These are phyloP conservation scores for Nezara viridula DNA, from an alignment of 2,888 invertebrate species.

Conservation along the genomic window DNA sequence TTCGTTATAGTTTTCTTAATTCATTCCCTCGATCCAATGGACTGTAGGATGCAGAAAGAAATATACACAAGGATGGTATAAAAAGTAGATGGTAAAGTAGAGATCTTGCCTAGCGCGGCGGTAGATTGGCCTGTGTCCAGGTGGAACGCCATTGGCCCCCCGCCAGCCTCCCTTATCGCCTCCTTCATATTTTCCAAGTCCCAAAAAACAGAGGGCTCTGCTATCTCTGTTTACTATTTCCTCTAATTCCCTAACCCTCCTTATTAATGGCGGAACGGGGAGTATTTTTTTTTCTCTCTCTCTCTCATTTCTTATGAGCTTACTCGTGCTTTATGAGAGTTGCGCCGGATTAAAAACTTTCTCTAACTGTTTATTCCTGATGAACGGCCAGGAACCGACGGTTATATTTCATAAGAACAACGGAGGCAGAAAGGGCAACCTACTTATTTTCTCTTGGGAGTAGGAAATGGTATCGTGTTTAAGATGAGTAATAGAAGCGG, in stretches of 20 bases:
- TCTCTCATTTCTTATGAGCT: background rate
- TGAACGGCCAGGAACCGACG: constrained; percentile 33
- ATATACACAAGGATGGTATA: background rate
- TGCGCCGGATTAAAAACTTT: constrained; percentile 45
- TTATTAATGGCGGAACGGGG: constrained; percentile 28
- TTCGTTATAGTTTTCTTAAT: background rate
- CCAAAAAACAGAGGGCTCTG: constrained; percentile 41
- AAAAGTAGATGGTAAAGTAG: background rate
- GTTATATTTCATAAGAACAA: constrained; percentile 40
- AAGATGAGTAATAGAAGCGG: background rate
- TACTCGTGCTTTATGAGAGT: constrained; percentile 40
- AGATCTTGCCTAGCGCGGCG: background rate
- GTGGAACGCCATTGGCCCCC: background rate
- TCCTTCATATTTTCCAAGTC: constrained; percentile 55
- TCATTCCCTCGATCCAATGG: background rate
- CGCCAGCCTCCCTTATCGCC: constrained; percentile 40
- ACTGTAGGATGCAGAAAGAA: background rate
- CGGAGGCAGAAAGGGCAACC: constrained; percentile 13
- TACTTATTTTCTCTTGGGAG: background rate
- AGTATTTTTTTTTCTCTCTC: background rate
- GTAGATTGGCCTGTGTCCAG: constrained; percentile 51
- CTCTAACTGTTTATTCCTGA: constrained; percentile 43
- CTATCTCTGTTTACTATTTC: constrained; percentile 58
- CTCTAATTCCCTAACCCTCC: constrained; percentile 53
- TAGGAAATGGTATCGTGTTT: background rate